Evolutionary conservation across 2,797 vertebrate genomes (phyloP).

Genomic region (Rhinella marina): DNA sequence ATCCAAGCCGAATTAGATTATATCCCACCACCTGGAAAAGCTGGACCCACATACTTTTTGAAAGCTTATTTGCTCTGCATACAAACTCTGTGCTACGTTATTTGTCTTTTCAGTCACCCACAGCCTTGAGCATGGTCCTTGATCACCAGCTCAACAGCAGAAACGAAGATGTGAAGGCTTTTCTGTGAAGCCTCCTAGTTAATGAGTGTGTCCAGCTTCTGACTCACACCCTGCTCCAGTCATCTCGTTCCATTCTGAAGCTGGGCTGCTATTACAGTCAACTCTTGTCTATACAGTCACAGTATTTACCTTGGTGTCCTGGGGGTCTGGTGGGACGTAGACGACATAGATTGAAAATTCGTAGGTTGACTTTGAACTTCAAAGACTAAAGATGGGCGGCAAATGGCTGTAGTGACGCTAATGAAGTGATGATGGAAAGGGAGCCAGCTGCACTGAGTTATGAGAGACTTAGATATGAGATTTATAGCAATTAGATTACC

Average conservation of each 20-base stretch:
- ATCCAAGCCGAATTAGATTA: too few species aligned
- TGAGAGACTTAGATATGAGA: slow-evolving; percentile 65
- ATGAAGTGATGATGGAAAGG: slow-evolving; percentile 49
- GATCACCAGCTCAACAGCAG: background rate
- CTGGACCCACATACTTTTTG: too few species aligned
- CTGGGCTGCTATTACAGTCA: background rate
- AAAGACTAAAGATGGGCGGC: background rate
- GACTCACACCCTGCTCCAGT: slow-evolving; percentile 20
- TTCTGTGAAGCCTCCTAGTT: background rate
- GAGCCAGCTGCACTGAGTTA: slow-evolving; percentile 68
- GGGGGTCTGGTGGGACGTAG: background rate
- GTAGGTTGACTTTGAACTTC: slow-evolving; percentile 64
- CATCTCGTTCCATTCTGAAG: background rate
- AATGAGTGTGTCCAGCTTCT: background rate
- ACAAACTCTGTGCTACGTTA: rapidly evolving
- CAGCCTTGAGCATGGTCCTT: background rate
- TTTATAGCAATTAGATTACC: slow-evolving; percentile 70
- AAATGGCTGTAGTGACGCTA: slow-evolving; percentile 53
- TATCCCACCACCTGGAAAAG: too few species aligned
- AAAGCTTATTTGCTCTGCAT: slow-evolving; percentile 3
- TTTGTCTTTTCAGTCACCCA: slow-evolving; percentile 33
- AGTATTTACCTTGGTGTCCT: background rate
- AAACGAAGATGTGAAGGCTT: background rate
- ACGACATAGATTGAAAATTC: background rate
- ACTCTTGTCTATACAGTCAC: background rate